phyloP scores from a whole-genome alignment of 2,797 vertebrate genomes.

The Lepus townsendii region DNA sequence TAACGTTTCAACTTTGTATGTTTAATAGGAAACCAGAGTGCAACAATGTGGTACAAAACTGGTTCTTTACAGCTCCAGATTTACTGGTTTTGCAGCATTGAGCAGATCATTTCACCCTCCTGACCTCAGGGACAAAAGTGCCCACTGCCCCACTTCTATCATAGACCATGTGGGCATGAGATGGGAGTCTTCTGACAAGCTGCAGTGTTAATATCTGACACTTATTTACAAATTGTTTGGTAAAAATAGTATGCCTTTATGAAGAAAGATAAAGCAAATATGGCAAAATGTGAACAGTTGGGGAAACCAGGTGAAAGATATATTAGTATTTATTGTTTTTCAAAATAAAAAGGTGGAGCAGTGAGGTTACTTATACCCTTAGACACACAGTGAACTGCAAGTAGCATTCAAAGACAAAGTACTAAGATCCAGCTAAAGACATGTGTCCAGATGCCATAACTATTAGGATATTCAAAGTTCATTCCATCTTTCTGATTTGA shows the following conservation, averaged over 20 bases:
- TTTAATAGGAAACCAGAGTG: background rate
- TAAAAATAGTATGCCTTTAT: background rate
- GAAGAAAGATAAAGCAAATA: background rate
- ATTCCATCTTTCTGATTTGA: slow-evolving; percentile 2
- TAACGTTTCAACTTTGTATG: background rate
- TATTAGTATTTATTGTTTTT: background rate
- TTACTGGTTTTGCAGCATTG: background rate
- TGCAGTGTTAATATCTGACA: background rate
- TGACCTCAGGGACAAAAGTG: background rate
- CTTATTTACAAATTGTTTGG: background rate
- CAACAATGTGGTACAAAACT: background rate
- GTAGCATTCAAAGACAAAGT: background rate
- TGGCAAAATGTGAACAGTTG: background rate
- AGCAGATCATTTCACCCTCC: background rate
- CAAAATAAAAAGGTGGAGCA: background rate
- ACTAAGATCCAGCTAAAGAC: background rate
- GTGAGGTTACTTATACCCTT: background rate
- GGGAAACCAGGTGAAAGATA: background rate
- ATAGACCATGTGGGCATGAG: background rate
- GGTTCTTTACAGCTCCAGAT: background rate
- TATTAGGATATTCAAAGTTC: background rate
- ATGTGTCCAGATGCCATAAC: background rate
- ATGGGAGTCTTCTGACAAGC: background rate
- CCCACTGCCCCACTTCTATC: background rate
- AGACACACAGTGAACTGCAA: background rate